A percentile compares a stretch with the other conserved stretches of the same genome.
Conservation (phyloP, 2,797 vertebrate genomes). For the Poecilia wingei region DNA sequence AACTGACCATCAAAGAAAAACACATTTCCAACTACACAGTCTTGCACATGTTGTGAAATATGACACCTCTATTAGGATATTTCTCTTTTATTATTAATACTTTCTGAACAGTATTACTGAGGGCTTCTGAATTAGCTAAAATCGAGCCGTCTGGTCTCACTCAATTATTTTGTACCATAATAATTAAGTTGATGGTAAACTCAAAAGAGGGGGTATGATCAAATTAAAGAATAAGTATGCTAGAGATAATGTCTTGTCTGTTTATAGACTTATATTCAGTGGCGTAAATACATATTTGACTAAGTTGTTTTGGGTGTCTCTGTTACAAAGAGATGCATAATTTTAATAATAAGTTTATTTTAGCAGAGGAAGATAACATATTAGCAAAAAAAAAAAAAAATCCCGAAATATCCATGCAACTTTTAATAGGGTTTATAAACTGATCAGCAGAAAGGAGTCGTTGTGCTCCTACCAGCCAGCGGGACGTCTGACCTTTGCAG, state of each 20-base stretch:
- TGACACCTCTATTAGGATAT: background rate
- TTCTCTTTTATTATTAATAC: background rate
- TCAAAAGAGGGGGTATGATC: background rate
- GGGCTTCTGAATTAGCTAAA: background rate
- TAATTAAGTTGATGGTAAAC: background rate
- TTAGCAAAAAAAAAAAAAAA: background rate
- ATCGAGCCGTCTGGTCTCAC: background rate
- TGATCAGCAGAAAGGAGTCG: background rate
- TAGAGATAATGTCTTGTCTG: background rate
- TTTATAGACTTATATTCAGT: background rate
- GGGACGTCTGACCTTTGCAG: background rate
- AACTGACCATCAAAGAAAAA: background rate
- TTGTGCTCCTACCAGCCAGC: background rate
- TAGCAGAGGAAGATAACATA: background rate
- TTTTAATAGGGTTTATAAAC: background rate
- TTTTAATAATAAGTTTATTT: background rate
- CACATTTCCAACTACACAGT: background rate
- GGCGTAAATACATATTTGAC: background rate
- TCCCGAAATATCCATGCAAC: background rate
- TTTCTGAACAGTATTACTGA: background rate
- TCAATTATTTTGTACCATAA: background rate
- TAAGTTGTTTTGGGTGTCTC: background rate
- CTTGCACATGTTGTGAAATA: conserved; percentile 1
- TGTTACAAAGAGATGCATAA: background rate
- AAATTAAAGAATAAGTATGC: background rate